Conservation (phyloP, 2,888 invertebrate species). For the Hyalella azteca region DNA sequence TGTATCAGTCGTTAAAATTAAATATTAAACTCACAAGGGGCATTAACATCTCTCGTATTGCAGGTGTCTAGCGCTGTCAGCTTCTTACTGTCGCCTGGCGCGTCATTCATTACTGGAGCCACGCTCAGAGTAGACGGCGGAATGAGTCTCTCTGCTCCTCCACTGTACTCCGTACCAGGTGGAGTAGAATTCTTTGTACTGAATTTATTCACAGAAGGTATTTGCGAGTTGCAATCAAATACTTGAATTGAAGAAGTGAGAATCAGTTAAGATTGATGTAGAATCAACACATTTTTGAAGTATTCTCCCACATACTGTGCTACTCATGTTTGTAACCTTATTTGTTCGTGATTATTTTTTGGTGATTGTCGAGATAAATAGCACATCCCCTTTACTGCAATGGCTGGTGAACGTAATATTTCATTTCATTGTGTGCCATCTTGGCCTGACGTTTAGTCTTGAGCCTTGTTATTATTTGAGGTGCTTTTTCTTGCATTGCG, state of each 20-base stretch:
- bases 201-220: not conserved
- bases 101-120: conserved; percentile 65
- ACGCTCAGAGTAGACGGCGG: conserved; percentile 65
- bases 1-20: too few species aligned
- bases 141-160: conserved; percentile 62
- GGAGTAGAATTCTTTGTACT: not conserved
- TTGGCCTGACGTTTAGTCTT: too few species aligned
- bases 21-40: too few species aligned
- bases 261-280: not conserved
- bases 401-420: too few species aligned
- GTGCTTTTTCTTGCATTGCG: too few species aligned
- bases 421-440: too few species aligned
- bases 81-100: conserved; percentile 65
- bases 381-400: too few species aligned
- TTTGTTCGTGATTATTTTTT: too few species aligned
- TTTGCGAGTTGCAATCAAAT: not conserved
- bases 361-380: too few species aligned
- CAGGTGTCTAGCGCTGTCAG: conserved; percentile 64
- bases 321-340: too few species aligned
- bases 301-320: not conserved
- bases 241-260: not conserved
- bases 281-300: not conserved
- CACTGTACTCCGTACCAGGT: conserved; percentile 53
- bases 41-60: too few species aligned
- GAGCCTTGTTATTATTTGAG: too few species aligned